phyloP scores from a whole-genome alignment of 2,797 vertebrate genomes.

The Hafferia zeledoni region DNA sequence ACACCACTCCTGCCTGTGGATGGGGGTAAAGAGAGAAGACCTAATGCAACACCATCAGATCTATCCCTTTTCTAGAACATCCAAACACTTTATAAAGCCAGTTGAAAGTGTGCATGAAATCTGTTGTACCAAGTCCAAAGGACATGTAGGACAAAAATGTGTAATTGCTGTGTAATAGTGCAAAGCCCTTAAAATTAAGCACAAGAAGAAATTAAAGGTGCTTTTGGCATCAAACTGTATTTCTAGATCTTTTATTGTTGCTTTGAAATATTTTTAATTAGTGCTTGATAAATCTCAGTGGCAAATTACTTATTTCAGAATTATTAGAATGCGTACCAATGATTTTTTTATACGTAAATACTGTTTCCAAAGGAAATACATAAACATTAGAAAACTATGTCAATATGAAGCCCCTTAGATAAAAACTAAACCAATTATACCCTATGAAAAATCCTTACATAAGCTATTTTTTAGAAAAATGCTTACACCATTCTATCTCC shows the following conservation, averaged over 20 bases:
- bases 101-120: neutral
- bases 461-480: neutral
- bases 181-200: neutral
- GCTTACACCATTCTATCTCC: neutral
- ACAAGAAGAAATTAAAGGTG: neutral
- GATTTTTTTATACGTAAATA: neutral
- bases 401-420: neutral
- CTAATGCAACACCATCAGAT: neutral
- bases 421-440: neutral
- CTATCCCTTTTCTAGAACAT: neutral
- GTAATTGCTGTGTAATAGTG: neutral
- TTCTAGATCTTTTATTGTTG: neutral
- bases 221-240: neutral
- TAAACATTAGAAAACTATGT: neutral
- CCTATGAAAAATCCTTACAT: neutral
- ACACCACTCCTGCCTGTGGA: neutral
- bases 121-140: neutral
- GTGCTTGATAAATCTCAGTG: neutral
- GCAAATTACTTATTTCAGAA: neutral
- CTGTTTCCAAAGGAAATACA: neutral
- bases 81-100: neutral
- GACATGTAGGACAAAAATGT: neutral
- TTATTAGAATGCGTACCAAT: neutral
- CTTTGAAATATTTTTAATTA: neutral
- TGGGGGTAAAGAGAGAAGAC: neutral